A percentile compares a stretch with the other conserved stretches of the same genome.
These are phyloP conservation scores for Horisme vitalbata DNA, from an alignment of 2,888 invertebrate species.

Conservation along the genomic window DNA sequence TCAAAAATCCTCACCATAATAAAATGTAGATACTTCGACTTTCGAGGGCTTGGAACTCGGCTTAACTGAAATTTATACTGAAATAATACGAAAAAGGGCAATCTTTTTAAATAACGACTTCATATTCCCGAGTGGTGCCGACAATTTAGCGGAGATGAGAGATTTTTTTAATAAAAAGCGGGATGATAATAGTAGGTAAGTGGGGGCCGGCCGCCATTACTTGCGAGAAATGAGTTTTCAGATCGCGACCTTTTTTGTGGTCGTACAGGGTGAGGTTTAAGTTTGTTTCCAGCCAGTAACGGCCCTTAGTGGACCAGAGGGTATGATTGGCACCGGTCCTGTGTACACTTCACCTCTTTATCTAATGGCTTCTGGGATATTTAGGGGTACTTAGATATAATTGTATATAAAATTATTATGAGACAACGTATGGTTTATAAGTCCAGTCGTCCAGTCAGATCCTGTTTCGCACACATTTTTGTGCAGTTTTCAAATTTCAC, in stretches of 20 bases:
- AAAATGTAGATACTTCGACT: conserved; percentile 58
- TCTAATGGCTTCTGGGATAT: no score
- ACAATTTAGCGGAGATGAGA: conserved; percentile 81
- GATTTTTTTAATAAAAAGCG: conserved; percentile 77
- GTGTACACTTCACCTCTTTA: no score
- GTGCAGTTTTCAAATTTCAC: no score
- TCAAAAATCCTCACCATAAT: conserved; percentile 54
- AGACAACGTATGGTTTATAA: no score
- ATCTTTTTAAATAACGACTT: conserved; percentile 81
- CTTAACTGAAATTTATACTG: conserved; percentile 77
- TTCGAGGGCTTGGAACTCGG: conserved; percentile 55
- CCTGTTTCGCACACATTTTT: no score
- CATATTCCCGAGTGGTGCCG: conserved; percentile 74
- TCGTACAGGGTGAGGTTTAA: conserved; percentile 44
- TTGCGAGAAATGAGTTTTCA: conserved; percentile 77
- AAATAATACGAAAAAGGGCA: conserved; percentile 77
- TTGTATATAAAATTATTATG: no score
- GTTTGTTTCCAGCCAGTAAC: neutral
- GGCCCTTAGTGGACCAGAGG: no score
- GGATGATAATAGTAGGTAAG: conserved; percentile 50
- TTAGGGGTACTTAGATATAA: no score
- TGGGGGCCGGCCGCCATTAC: conserved; percentile 65
- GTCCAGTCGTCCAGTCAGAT: no score
- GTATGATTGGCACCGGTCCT: no score
- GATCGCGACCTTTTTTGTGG: conserved; percentile 60